Base-by-base conservation (phyloP, 1,140 invertebrate genomes). In the Neodiprion virginianus region DNA sequence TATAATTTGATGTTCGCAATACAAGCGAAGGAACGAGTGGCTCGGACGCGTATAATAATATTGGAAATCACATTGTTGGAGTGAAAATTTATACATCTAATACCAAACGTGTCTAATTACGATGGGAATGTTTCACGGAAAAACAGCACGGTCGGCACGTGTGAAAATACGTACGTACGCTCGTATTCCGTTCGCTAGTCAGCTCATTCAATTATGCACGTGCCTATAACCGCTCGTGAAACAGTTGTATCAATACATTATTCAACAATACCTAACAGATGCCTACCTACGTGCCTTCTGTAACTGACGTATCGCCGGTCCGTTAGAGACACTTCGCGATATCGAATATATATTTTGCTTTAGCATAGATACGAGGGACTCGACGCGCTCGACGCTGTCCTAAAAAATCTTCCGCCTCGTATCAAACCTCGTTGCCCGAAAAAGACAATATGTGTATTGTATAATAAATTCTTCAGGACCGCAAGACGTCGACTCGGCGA, bases 321-420 rank as follows among this genome's bases (percentile, higher is more conserved):
- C 28, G 28, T 40, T 40, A 40, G 28, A 40, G 28, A 40, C 28
- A 40, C 28, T 40, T 40, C 5, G 28, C 28, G 53, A 61, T 61
- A 61, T 61, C 53, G 53, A 4, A 61, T 61, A 40, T 40, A 40
- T 40, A 61, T 61, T 61, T 61, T 61, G 53, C 53, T 61, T 61
- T 61, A 61, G 53, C 53, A 61, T 61, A 61, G 53, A 61, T 61
- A 61, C 53, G 53, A 61, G 53, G 53, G n/a, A 61, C 8, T 17
- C 53, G 53, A 61, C 53, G 53, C 53, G n/a, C 53, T 61, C n/a
- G 53, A 61, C 53, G 7, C n/a, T 40, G 2, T 40, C 28, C 28
- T 40, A 40, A 40, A 40, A 40, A 40, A 40, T 40, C 28, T 40
- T 40, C 28, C 2, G 28, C 28, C 28, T 40, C 28, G 28, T 40